These are phyloP conservation scores for Ophthalmolycus amberensis DNA, from an alignment of 2,113 vertebrate species.

Conservation along the genomic window DNA sequence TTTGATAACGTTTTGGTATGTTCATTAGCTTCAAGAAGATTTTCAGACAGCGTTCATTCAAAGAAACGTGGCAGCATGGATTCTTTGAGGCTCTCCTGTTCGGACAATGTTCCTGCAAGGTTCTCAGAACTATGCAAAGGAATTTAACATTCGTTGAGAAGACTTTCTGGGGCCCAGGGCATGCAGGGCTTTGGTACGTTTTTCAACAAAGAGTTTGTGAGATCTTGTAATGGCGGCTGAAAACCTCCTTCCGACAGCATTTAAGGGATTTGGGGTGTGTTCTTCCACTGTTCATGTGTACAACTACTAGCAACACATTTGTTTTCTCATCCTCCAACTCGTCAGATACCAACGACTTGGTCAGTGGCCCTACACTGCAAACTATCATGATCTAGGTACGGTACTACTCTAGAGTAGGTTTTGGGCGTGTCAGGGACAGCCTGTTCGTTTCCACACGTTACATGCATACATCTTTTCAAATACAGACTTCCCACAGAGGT, in stretches of 20 bases:
- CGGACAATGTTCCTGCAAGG: not conserved
- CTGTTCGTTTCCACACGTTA: too few relatives aligned
- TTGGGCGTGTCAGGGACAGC: too few relatives aligned
- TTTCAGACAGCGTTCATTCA: not conserved
- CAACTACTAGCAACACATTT: not conserved
- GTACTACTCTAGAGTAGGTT: too few relatives aligned
- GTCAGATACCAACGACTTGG: too few relatives aligned
- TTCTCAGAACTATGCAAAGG: not conserved
- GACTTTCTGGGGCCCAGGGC: not conserved
- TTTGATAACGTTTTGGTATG: conserved; percentile 14
- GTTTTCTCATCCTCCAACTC: too few relatives aligned
- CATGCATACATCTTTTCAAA: too few relatives aligned
- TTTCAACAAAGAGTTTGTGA: not conserved
- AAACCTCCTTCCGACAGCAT: not conserved
- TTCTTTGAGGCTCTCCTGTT: not conserved
- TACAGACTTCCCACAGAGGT: too few relatives aligned
- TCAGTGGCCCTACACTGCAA: too few relatives aligned
- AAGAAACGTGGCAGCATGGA: not conserved
- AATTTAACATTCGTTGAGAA: not conserved
- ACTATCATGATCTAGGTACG: too few relatives aligned
- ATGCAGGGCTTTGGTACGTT: not conserved
- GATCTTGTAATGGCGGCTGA: not conserved
- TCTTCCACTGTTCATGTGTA: not conserved
- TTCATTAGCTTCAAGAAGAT: conserved; percentile 13
- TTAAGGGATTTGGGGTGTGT: not conserved